Percentiles rank a stretch among this genome's conserved stretches.
Conservation (phyloP, 2,888 invertebrate genomes). For the Cybosia mesomella region DNA sequence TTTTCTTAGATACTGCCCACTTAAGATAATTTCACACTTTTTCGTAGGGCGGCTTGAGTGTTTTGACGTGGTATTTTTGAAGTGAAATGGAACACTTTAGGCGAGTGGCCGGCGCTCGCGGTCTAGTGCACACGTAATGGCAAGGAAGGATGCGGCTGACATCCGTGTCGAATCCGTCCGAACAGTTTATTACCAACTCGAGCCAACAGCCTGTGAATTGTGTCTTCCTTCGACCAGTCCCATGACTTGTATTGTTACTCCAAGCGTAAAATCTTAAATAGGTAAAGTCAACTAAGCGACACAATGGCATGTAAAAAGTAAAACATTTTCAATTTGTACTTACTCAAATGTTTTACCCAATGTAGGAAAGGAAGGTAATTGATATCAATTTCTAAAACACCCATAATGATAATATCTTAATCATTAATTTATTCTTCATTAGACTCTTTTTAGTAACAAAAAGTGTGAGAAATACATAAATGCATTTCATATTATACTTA, state of each 20-base stretch:
- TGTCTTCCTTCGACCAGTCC: slow-evolving; percentile 47
- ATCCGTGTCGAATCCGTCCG: slow-evolving; percentile 74
- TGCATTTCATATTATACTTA: no score
- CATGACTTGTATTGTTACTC: slow-evolving; percentile 64
- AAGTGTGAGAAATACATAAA: no score
- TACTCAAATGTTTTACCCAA: slow-evolving; percentile 33
- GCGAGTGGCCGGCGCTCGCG: slow-evolving; percentile 52
- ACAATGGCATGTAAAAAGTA: slow-evolving; percentile 38
- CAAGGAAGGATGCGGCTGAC: slow-evolving; percentile 70
- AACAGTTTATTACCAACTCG: slow-evolving; percentile 70
- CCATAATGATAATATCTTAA: no score
- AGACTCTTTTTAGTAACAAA: no score
- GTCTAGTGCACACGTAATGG: slow-evolving; percentile 61
- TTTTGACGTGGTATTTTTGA: slow-evolving; percentile 69
- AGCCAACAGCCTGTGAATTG: slow-evolving; percentile 44
- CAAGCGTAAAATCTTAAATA: slow-evolving; percentile 73
- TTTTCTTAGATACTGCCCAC: slow-evolving; percentile 77
- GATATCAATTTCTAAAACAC: slow-evolving; percentile 16
- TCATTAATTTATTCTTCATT: no score
- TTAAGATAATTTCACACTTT: slow-evolving; percentile 85
- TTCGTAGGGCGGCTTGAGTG: slow-evolving; percentile 72
- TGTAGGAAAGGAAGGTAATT: slow-evolving; percentile 35
- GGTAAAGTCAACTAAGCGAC: slow-evolving; percentile 49
- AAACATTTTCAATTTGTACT: slow-evolving; percentile 32
- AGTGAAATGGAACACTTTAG: slow-evolving; percentile 53